These are phyloP conservation scores for Hylaeus volcanicus DNA, from an alignment of 1,140 invertebrate species.

Conservation along the genomic window DNA sequence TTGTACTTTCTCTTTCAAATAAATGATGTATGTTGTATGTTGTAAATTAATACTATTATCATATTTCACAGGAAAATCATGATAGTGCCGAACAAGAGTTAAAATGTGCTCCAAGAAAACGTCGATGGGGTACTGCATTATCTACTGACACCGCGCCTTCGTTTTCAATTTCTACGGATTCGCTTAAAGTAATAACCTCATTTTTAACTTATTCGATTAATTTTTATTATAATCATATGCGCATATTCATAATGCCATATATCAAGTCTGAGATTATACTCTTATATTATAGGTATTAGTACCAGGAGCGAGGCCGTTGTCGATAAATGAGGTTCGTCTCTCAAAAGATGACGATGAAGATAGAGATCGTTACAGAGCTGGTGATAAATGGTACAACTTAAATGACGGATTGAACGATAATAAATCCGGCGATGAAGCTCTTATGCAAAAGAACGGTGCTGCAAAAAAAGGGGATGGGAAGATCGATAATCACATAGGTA, in stretches of 20 bases:
- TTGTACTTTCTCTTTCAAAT: not conserved
- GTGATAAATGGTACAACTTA: conserved; percentile 71
- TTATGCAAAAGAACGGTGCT: conserved; percentile 64
- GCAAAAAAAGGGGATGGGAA: conserved; percentile 69
- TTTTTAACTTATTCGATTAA: not conserved
- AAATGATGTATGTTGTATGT: conserved; percentile 1
- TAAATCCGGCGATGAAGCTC: conserved; percentile 67
- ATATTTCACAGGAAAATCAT: conserved; percentile 72
- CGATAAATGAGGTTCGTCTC: conserved; percentile 79
- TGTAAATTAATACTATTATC: conserved; percentile 28
- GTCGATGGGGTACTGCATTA: conserved; percentile 78
- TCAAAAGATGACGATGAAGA: conserved; percentile 78
- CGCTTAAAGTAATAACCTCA: conserved; percentile 76
- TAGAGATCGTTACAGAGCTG: conserved; percentile 65
- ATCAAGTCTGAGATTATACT: not conserved
- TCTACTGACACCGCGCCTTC: conserved; percentile 73
- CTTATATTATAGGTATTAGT: conserved; percentile 78
- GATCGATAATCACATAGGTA: conserved; percentile 78
- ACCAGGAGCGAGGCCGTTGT: conserved; percentile 81
- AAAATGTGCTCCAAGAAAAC: conserved; percentile 75
- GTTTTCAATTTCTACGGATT: conserved; percentile 80
- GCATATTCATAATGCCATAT: not conserved
- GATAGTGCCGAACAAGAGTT: conserved; percentile 67
- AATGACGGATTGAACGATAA: conserved; percentile 65
- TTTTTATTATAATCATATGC: not conserved